Base-by-base conservation (phyloP, 2,797 vertebrate species). In the Phalanger gymnotis region DNA sequence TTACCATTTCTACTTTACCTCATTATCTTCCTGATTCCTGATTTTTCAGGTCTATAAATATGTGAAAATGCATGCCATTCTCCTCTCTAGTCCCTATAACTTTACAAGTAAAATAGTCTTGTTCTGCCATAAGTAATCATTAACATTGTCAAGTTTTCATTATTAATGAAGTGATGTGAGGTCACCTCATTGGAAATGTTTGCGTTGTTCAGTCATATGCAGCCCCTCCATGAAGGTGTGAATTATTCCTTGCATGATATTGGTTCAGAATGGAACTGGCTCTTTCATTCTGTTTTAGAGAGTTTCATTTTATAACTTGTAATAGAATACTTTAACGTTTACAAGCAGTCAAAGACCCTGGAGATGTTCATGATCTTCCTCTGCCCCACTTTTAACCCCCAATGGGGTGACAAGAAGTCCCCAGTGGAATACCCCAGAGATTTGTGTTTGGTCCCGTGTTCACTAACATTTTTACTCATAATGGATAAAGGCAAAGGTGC, bases 91-190 rank as follows among this genome's bases (percentile, higher is more conserved):
- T 0, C 1, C 0, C 4, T 94, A n/a, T 53, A 47, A 40, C 25
- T 87, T 92, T 94, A 94, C n/a, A 95, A 5, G 13, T 57, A 14
- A 92, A 87, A 30, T 6, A 97, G 94, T n/a, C 90, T 96, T 91
- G 93, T 92, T 56, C 52, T 94, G 6, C 12, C 52, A 91, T 94
- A 55, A 95, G 92, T 56, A 95, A 57, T 89, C 12, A 16, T 6
- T 54, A 6, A 53, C 58, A 94, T 52, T 94, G 54, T 95, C 22
- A 92, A 91, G 19, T 53, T 92, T 91, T 92, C 90, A 93, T 93
- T 92, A 94, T 61, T 90, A 93, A 95, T 96, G 2, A 91, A 92
- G 52, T 90, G 0, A 90, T 91, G 58, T 92, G 25, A 54, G 2
- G 53, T 92, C 47, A 91, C 14, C 0, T 93, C 73, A 93, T 87